phyloP scores from a whole-genome alignment of 2,113 vertebrate genomes.

The Camelus bactrianus region DNA sequence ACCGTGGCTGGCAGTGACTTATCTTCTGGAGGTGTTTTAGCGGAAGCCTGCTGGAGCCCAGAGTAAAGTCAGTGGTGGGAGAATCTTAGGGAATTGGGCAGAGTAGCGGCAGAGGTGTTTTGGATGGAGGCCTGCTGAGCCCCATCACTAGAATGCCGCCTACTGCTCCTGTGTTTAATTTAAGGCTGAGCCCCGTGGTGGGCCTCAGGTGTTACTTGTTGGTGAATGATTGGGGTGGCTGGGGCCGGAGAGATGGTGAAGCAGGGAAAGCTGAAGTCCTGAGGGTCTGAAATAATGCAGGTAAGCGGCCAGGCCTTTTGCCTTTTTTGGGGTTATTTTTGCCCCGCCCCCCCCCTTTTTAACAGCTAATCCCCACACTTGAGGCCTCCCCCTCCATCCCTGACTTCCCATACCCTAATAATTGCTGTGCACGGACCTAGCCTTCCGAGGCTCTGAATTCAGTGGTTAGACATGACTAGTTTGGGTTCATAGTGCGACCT shows the following conservation, averaged over 20 bases:
- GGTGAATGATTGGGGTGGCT: neutral
- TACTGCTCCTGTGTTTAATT: neutral
- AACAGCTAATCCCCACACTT: no score
- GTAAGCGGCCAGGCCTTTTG: neutral
- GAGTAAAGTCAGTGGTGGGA: neutral
- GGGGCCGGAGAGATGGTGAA: neutral
- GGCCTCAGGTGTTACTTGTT: neutral
- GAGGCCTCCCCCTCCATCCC: neutral
- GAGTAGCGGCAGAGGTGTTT: neutral
- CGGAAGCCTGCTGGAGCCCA: neutral
- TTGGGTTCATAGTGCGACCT: fast-evolving
- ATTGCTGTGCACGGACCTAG: neutral
- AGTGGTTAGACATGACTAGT: neutral
- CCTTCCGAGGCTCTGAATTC: neutral
- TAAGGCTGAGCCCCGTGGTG: neutral
- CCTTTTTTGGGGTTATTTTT: neutral
- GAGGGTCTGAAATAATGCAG: neutral
- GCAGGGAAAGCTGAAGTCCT: no score
- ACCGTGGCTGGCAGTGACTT: neutral
- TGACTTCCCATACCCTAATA: neutral
- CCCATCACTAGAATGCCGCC: neutral
- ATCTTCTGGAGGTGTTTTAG: neutral
- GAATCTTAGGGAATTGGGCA: neutral
- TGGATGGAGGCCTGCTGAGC: neutral
- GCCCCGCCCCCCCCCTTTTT: neutral